Conservation (phyloP, 2,797 vertebrate species). For the Sternarchorhynchus goeldii region DNA sequence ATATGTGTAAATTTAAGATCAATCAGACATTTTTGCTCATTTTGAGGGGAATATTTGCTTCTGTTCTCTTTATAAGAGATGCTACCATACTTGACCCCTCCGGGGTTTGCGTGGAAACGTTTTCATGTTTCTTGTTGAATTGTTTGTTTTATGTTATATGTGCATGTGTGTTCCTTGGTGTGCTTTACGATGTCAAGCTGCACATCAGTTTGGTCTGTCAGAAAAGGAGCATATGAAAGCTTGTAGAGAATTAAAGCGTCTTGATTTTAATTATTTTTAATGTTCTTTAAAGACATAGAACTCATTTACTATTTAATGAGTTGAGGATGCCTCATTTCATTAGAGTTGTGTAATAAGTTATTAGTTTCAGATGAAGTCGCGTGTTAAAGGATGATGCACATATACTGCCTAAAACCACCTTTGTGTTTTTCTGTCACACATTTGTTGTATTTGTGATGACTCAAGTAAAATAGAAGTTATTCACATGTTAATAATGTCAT, state of each 20-base stretch:
- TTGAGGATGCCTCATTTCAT: background rate
- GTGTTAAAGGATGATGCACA: background rate
- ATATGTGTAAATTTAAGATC: background rate
- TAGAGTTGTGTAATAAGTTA: background rate
- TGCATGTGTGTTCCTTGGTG: constrained; percentile 28
- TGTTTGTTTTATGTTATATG: constrained; percentile 3
- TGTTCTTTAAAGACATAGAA: constrained; percentile 3
- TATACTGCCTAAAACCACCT: constrained; percentile 22
- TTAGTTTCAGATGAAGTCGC: constrained; percentile 17
- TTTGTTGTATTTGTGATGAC: background rate
- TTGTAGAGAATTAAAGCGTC: background rate
- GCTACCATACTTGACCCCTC: constrained; percentile 29
- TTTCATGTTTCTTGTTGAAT: constrained; percentile 10
- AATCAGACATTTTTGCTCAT: constrained; percentile 10
- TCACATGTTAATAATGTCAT: background rate
- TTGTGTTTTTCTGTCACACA: background rate
- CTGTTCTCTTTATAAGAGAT: constrained; percentile 58
- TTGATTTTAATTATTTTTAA: background rate
- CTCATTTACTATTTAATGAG: background rate
- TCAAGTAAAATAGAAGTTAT: background rate
- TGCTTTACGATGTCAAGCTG: constrained; percentile 24
- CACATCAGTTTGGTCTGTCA: background rate
- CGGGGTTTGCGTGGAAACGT: constrained; percentile 37
- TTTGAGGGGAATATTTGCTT: background rate
- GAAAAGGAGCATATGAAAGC: constrained; percentile 15